Conservation (phyloP, 2,888 invertebrate genomes). For the Escarpia spicata region DNA sequence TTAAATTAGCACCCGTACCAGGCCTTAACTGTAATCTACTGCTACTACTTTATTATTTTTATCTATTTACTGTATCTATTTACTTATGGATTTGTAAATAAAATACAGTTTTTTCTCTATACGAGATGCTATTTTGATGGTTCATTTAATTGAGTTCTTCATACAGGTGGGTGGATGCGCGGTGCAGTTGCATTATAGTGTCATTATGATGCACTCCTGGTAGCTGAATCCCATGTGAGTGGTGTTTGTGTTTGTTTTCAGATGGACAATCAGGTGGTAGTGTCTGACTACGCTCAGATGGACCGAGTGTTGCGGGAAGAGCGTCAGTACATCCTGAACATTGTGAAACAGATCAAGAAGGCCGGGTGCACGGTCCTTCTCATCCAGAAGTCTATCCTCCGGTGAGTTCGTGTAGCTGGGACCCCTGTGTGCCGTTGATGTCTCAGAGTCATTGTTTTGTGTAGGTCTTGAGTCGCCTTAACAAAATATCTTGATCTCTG, state of each 20-base stretch:
- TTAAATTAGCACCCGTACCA: no score
- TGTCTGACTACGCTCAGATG: constrained; percentile 99
- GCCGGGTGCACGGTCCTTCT: constrained; percentile 97
- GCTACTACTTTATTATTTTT: no score
- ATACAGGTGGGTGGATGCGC: no score
- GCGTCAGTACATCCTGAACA: constrained; percentile 95
- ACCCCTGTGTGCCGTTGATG: no score
- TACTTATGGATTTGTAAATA: no score
- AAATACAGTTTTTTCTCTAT: no score
- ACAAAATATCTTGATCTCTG: neutral
- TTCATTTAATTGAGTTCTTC: no score
- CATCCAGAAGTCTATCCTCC: constrained; percentile 83
- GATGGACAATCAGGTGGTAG: constrained; percentile 73
- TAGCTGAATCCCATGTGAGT: neutral
- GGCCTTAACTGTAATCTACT: no score
- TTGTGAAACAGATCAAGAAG: constrained; percentile 98
- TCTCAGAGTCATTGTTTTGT: neutral
- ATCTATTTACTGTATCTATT: no score
- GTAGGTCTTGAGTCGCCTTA: neutral
- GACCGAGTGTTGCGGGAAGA: constrained; percentile 98
- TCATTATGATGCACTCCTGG: neutral
- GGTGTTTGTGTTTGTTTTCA: constrained; percentile 42
- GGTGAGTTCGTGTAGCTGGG: constrained; percentile 67
- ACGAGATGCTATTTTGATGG: no score
- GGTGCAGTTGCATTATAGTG: neutral